phyloP scores from a whole-genome alignment of 1,140 invertebrate genomes.

The Pissodes strobi region DNA sequence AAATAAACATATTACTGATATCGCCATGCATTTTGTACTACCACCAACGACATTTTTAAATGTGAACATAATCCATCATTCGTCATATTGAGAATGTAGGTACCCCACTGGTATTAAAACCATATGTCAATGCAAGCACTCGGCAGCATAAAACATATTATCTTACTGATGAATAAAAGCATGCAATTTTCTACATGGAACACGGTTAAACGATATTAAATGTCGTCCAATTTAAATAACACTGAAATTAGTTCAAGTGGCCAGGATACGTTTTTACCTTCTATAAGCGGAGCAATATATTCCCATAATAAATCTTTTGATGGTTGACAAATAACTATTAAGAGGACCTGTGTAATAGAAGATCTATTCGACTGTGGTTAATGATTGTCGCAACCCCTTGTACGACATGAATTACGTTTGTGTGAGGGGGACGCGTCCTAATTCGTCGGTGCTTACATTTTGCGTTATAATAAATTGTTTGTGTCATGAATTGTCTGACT shows the following conservation, averaged over 20 bases:
- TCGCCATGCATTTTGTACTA: too few species aligned
- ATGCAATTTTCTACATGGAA: constrained; percentile 2
- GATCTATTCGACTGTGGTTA: constrained; percentile 24
- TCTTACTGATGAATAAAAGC: not conserved
- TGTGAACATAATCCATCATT: too few species aligned
- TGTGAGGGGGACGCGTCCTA: not conserved
- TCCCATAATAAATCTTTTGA: constrained; percentile 33
- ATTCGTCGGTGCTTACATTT: too few species aligned
- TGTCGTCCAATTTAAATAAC: constrained; percentile 17
- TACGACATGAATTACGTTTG: constrained; percentile 12
- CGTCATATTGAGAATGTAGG: too few species aligned
- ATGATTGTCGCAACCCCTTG: constrained; percentile 30
- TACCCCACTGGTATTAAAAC: too few species aligned
- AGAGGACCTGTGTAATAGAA: constrained; percentile 16
- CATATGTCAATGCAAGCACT: not conserved
- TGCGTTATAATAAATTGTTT: too few species aligned
- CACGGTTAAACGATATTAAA: constrained; percentile 24
- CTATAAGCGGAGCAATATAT: constrained; percentile 7
- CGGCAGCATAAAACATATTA: not conserved
- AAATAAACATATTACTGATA: too few species aligned
- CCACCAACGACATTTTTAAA: too few species aligned
- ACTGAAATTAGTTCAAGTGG: constrained; percentile 27
- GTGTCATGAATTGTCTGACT: too few species aligned
- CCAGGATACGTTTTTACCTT: constrained; percentile 5
- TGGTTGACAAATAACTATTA: constrained; percentile 35